Conservation (phyloP, 2,113 vertebrate genomes). For the Carassius carassius region DNA sequence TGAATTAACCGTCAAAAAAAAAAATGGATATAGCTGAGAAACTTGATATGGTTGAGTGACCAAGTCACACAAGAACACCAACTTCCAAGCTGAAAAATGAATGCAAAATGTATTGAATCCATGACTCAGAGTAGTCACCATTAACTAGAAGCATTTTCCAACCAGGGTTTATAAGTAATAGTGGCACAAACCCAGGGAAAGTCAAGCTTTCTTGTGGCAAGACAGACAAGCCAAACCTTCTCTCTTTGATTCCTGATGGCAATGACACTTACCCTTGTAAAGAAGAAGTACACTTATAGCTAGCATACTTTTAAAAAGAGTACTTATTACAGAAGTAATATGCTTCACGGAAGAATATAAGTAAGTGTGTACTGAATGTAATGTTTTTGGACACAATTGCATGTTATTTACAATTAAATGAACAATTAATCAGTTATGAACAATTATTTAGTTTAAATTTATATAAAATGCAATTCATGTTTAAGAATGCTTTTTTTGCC, state of each 20-base stretch:
- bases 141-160: conserved; percentile 41
- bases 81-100: not conserved
- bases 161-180: conserved; percentile 23
- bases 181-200: not conserved
- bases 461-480: no score
- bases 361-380: not conserved
- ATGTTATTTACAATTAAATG: no score
- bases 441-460: no score
- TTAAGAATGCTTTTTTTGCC: no score
- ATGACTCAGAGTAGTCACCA: conserved; percentile 35
- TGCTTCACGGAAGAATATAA: not conserved
- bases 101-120: not conserved
- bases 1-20: conserved; percentile 51
- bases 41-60: not conserved
- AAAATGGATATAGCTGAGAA: conserved; percentile 19
- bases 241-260: conserved; percentile 20
- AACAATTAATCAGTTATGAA: no score
- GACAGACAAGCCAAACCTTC: not conserved
- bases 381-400: not conserved
- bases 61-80: not conserved
- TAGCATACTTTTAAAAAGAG: not conserved
- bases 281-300: no score
- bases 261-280: not conserved
- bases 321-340: no score
- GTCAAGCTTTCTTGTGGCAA: conserved; percentile 31